These are phyloP conservation scores for Melikaiella ostensackeni DNA, from an alignment of 2,888 invertebrate genomes.

Conservation along the genomic window DNA sequence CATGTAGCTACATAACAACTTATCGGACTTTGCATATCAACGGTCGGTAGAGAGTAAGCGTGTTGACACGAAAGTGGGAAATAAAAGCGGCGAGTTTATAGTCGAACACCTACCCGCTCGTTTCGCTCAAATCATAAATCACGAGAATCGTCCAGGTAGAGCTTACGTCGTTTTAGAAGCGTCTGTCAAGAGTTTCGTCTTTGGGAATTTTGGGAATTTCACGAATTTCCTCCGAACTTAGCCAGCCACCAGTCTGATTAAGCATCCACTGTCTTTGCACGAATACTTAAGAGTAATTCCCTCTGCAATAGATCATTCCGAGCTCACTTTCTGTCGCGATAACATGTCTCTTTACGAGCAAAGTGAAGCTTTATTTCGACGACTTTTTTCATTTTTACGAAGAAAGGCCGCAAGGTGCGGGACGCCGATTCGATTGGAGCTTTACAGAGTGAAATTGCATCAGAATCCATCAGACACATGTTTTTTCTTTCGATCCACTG, in stretches of 20 bases:
- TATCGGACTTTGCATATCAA: slow-evolving; percentile 67
- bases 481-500: no score
- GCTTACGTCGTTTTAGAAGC: slow-evolving; percentile 28
- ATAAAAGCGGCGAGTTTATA: slow-evolving; percentile 63
- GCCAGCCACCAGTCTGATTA: neutral
- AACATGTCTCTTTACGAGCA: neutral
- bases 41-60: slow-evolving; percentile 52
- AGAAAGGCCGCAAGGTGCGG: no score
- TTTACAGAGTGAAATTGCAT: no score
- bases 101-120: slow-evolving; percentile 56
- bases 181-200: slow-evolving; percentile 34
- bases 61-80: slow-evolving; percentile 69
- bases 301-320: neutral
- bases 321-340: neutral
- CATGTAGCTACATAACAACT: slow-evolving; percentile 63
- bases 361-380: neutral
- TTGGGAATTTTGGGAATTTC: slow-evolving; percentile 40
- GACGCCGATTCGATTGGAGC: no score
- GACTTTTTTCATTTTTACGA: no score
- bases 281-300: neutral
- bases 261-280: neutral
- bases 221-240: neutral
- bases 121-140: slow-evolving; percentile 68
- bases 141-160: slow-evolving; percentile 58
- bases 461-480: no score